Percentiles rank a stretch among this genome's conserved stretches.
Evolutionary conservation across 2,888 invertebrate species (phyloP).

Genomic region (Heteromyza rotundicornis): DNA sequence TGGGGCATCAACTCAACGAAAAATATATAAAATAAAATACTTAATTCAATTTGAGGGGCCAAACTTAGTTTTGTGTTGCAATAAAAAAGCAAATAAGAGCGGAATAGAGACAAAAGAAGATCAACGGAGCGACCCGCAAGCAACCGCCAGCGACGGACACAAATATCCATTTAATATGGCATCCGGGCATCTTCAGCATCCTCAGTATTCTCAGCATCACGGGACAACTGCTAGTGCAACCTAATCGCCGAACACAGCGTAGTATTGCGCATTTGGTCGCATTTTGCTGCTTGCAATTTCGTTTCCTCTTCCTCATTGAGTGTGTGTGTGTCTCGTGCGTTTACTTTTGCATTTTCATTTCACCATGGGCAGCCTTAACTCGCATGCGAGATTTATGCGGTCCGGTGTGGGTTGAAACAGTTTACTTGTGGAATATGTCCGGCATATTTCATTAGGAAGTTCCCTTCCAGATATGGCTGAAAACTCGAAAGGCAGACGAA

Average conservation of each 20-base stretch:
- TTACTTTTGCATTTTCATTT: slow-evolving; percentile 35
- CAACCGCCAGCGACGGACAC: slow-evolving; percentile 10
- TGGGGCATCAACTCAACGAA: too few relatives aligned
- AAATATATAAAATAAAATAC: slow-evolving; percentile 47
- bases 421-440: slow-evolving; percentile 16
- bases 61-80: slow-evolving; percentile 56
- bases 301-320: too few relatives aligned
- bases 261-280: slow-evolving; percentile 5
- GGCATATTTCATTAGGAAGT: slow-evolving; percentile 5
- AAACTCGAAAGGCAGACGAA: background rate
- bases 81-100: slow-evolving; percentile 44
- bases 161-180: background rate
- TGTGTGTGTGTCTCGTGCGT: slow-evolving; percentile 15
- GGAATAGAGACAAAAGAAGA: slow-evolving; percentile 17
- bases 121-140: too few relatives aligned
- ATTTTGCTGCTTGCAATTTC: background rate
- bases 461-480: background rate
- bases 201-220: too few relatives aligned
- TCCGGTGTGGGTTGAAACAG: background rate
- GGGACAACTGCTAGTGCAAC: too few relatives aligned
- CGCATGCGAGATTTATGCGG: slow-evolving; percentile 17
- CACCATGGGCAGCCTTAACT: slow-evolving; percentile 31
- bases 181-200: too few relatives aligned
- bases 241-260: background rate
- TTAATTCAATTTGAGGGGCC: slow-evolving; percentile 55